Conservation (phyloP, 2,113 vertebrate genomes). For the Neolamprologus sp. region DNA sequence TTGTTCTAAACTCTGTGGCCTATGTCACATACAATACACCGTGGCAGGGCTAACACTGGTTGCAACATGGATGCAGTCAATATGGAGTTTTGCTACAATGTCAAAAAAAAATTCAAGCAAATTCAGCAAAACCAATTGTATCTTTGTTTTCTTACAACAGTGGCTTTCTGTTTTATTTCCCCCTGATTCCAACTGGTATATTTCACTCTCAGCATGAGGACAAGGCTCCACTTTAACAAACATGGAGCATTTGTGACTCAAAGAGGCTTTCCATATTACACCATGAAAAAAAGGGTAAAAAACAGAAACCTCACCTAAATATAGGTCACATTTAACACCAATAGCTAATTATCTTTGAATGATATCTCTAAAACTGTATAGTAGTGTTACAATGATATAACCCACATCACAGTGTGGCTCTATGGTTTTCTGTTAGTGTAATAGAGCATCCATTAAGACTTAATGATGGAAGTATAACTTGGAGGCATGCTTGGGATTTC, state of each 20-base stretch:
- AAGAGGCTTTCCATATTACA: background rate
- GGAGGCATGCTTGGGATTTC: conserved; percentile 18
- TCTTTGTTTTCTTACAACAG: background rate
- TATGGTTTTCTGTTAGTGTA: background rate
- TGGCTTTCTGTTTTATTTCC: background rate
- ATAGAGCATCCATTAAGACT: conserved; percentile 5
- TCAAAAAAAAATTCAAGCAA: background rate
- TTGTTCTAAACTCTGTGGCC: background rate
- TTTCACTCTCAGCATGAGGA: background rate
- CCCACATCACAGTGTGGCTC: background rate
- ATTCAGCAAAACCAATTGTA: background rate
- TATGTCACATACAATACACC: background rate
- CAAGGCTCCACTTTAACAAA: background rate
- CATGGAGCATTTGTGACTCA: background rate
- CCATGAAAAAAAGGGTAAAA: background rate
- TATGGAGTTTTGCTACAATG: background rate
- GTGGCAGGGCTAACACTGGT: background rate
- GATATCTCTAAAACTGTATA: no score
- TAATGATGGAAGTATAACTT: conserved; percentile 8
- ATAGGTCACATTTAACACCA: background rate
- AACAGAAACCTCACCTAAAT: background rate
- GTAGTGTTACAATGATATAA: background rate
- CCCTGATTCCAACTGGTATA: background rate
- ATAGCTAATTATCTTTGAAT: background rate
- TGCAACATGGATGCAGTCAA: background rate